Evolutionary conservation across 1,140 invertebrate species (phyloP).

Genomic region (Tribolium madens): DNA sequence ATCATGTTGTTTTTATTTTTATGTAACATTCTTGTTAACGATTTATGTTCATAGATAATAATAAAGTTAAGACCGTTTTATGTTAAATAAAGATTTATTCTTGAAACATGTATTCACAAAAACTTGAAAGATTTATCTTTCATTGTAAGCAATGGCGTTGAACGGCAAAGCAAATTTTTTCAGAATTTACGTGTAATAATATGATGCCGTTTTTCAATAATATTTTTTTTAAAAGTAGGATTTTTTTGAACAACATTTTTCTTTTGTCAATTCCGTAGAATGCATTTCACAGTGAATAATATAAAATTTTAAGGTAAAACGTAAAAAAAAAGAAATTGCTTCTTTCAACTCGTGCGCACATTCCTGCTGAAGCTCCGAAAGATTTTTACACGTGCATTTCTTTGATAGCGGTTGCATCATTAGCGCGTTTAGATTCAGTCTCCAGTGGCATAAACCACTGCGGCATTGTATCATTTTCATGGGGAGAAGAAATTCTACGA

Average conservation of each 20-base stretch:
- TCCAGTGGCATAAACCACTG: background rate
- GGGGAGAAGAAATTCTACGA: constrained; percentile 22
- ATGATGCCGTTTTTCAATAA: background rate
- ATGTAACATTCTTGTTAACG: background rate
- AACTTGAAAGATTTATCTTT: background rate
- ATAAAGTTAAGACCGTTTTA: background rate
- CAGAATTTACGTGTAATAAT: background rate
- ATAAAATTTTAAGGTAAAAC: background rate
- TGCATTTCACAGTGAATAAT: background rate
- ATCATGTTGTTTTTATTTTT: background rate
- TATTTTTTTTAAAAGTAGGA: background rate
- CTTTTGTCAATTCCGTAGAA: no score
- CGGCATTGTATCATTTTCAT: background rate
- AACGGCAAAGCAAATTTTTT: background rate
- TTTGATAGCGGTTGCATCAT: background rate
- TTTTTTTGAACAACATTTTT: background rate
- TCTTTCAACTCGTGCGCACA: background rate
- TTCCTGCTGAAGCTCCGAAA: background rate
- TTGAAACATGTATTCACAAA: background rate
- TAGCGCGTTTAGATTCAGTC: background rate
- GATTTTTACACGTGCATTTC: background rate
- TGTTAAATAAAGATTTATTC: background rate
- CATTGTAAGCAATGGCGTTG: background rate
- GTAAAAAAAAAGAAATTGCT: no score
- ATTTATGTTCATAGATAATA: background rate